Evolutionary conservation across 2,888 invertebrate genomes (phyloP).

Genomic region (Philopedon plagiatum): DNA sequence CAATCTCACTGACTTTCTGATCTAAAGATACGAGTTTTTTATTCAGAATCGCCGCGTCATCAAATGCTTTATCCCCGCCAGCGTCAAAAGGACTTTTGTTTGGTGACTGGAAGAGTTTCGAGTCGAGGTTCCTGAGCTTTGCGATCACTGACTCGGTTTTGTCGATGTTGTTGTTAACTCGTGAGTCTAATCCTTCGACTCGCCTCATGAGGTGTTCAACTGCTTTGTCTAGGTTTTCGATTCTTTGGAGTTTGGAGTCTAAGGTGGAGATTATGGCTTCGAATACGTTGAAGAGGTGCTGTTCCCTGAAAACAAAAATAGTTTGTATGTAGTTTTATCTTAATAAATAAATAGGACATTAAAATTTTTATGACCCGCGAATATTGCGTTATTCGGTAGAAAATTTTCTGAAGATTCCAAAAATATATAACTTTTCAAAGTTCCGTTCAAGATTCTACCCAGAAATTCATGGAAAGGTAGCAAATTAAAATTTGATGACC

Average conservation of each 20-base stretch:
- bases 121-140: conserved; percentile 81
- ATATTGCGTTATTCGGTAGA: too few species aligned
- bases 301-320: conserved; percentile 79
- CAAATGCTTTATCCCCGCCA: conserved; percentile 52
- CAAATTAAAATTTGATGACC: too few species aligned
- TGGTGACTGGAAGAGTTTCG: conserved; percentile 78
- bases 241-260: conserved; percentile 88
- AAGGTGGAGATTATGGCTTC: conserved; percentile 91
- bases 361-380: too few species aligned
- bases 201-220: conserved; percentile 89
- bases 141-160: conserved; percentile 88
- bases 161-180: conserved; percentile 86
- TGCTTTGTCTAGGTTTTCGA: conserved; percentile 90
- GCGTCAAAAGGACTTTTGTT: conserved; percentile 51
- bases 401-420: too few species aligned
- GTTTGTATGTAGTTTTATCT: too few species aligned
- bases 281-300: conserved; percentile 90
- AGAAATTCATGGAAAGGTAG: too few species aligned
- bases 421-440: too few species aligned
- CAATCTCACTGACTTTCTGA: conserved; percentile 88
- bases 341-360: not conserved
- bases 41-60: conserved; percentile 65
- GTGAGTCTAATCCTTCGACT: conserved; percentile 85
- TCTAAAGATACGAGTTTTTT: conserved; percentile 77
- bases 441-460: too few species aligned